phyloP scores from a whole-genome alignment of 1,140 invertebrate species.

The Mya arenaria region DNA sequence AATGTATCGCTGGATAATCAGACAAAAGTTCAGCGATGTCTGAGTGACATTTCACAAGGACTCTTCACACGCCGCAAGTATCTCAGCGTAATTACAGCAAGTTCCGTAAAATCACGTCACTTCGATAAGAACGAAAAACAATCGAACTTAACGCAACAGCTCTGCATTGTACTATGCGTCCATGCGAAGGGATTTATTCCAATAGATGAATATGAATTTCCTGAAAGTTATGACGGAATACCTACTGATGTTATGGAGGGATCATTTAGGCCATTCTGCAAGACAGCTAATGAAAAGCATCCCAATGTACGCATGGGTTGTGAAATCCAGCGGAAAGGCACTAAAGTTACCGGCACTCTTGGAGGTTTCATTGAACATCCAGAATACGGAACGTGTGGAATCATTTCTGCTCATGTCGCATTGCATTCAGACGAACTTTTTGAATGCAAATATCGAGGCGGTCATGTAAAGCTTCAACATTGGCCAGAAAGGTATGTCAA shows the following conservation, averaged over 20 bases:
- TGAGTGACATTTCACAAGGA: too few relatives aligned
- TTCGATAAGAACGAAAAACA: too few relatives aligned
- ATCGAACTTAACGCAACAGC: too few relatives aligned
- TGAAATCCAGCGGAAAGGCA: background rate
- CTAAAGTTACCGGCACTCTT: background rate
- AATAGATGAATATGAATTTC: background rate
- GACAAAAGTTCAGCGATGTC: too few relatives aligned
- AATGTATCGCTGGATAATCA: too few relatives aligned
- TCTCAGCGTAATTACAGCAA: too few relatives aligned
- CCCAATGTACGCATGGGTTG: background rate
- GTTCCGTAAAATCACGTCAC: too few relatives aligned
- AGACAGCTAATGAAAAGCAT: background rate
- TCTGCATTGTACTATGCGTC: background rate
- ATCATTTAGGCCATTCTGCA: background rate
- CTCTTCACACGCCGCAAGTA: too few relatives aligned
- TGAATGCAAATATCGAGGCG: background rate
- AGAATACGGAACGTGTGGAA: background rate
- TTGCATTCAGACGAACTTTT: background rate
- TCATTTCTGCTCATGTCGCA: constrained; percentile 2
- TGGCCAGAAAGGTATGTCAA: background rate
- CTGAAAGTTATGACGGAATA: background rate
- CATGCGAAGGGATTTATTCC: constrained; percentile 11
- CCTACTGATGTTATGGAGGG: background rate
- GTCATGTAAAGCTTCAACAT: background rate
- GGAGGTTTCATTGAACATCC: constrained; percentile 3